Evolutionary conservation across 2,113 vertebrate species (phyloP), one percentile per base, ranked within the genome.

Genomic region (Mystacornis crossleyi): DNA sequence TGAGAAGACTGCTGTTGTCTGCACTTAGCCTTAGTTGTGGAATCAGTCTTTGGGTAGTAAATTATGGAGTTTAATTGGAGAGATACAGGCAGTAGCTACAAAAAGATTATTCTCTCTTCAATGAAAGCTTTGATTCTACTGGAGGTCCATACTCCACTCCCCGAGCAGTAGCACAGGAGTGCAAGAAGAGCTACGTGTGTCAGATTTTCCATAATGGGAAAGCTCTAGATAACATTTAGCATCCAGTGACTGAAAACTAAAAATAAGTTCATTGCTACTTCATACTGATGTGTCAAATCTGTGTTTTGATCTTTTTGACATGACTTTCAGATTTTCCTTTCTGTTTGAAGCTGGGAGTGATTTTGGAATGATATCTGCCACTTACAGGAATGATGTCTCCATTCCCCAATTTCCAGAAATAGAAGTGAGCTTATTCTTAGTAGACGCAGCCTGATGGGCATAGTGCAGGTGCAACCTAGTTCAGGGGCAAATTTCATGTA

Each of bases 281-380:
- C 19, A 8, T 89, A 86, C n/a, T 91, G 86, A 75, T 85, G 47
- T 93, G 91, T 84, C 94, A 93, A 8, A 86, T 84, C 48, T 91
- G 40, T 94, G 80, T 84, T 96, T 96, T 96, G 69, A 96, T 97
- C 94, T 93, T 95, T 96, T 86, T 90, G 80, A 86, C 1, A 2
- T 75, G 77, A 61, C 45, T 81, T 93, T 67, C 51, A 79, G 57
- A 53, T 89, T 94, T 96, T 93, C 64, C 18, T 74, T 89, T 91
- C 73, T 18, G 15, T 94, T 87, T 89, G 65, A 95, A 85, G 61
- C 43, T 4, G 10, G 18, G 60, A 81, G n/a, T 53, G 83, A 72
- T 53, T 81, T 81, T 91, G 77, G 61, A 97, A 86, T 89, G 83
- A 85, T 75, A 84, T 45, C 82, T 97, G 80, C 40, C 67, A 65